Evolutionary conservation across 1,140 invertebrate genomes (phyloP), one percentile per base, ranked within the genome.

Genomic region (Drosophila burlai): DNA sequence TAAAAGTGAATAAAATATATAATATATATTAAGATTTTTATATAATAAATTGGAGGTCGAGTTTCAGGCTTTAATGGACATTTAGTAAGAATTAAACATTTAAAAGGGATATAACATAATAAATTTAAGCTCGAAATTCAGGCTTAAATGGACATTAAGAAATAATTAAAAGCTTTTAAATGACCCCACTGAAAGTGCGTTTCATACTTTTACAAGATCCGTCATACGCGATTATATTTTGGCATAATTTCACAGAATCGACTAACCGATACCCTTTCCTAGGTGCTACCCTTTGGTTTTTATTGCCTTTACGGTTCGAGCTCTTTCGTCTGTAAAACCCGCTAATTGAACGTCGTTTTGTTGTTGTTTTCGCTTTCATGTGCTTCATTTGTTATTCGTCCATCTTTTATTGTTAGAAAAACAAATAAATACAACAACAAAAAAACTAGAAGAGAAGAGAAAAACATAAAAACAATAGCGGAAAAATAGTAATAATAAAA

Each of bases 331-430:
- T 42, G 65, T 45, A 66, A 45, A 75, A 82, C 68, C 69, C 65
- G 84, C 75, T 79, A 87, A 89, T 87, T 87, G 80, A 68, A 71
- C 77, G 45, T 59, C 76, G 65, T 86, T 49, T 38, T 74, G 50
- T 42, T 62, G 46, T 29, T 42, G 15, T 31, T 58, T 71, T 71
- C 52, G 36, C 52, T 42, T 69, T 59, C 52, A 40, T 61, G n/a
- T 42, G 50, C 31, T 52, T 58, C 50, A 68, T 72, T 79, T 78
- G 75, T 49, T 61, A 45, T 72, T 62, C 59, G 68, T 31, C 46
- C 59, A 69, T 77, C 57, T 65, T 84, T 84, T 78, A 85, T 85
- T 86, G 83, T 76, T 79, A 67, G 42, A n/a, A 84, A 62, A 76
- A 61, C 49, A 69, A 67, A 80, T 47, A 18, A 38, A 73, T 21